A percentile compares a stretch with the other conserved stretches of the same genome.
phyloP scores from a whole-genome alignment of 2,113 vertebrate species.

The Ophthalmolycus amberensis region DNA sequence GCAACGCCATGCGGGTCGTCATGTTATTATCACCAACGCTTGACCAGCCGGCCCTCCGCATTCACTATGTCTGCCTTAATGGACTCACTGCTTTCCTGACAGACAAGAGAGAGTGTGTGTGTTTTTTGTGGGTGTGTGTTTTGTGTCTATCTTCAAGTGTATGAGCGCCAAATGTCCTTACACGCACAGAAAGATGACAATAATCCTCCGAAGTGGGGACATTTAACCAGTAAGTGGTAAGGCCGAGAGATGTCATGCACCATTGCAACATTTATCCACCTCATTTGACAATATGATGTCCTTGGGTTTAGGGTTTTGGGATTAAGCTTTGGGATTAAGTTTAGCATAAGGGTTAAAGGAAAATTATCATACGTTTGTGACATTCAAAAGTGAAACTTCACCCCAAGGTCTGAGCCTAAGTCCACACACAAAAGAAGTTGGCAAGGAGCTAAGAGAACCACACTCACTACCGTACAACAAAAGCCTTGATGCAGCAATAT shows the following conservation, averaged over 20 bases:
- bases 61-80: constrained; percentile 69
- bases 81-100: constrained; percentile 60
- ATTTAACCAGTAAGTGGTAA: constrained; percentile 7
- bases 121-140: constrained; percentile 8
- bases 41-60: constrained; percentile 65
- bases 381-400: too few relatives aligned
- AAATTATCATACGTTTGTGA: neutral
- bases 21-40: constrained; percentile 66
- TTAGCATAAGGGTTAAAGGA: neutral
- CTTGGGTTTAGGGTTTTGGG: neutral
- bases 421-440: too few relatives aligned
- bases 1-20: constrained; percentile 63
- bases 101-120: constrained; percentile 37
- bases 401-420: too few relatives aligned
- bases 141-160: neutral
- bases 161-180: neutral
- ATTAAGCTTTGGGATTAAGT: neutral
- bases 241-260: neutral
- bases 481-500: too few relatives aligned
- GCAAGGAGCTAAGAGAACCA: too few relatives aligned
- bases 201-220: neutral
- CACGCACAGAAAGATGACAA: neutral
- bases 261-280: neutral
- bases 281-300: neutral
- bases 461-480: too few relatives aligned